Percentiles rank a stretch among this genome's conserved stretches.
Conservation (phyloP, 2,888 invertebrate species). For the Cristatella mucedo region DNA sequence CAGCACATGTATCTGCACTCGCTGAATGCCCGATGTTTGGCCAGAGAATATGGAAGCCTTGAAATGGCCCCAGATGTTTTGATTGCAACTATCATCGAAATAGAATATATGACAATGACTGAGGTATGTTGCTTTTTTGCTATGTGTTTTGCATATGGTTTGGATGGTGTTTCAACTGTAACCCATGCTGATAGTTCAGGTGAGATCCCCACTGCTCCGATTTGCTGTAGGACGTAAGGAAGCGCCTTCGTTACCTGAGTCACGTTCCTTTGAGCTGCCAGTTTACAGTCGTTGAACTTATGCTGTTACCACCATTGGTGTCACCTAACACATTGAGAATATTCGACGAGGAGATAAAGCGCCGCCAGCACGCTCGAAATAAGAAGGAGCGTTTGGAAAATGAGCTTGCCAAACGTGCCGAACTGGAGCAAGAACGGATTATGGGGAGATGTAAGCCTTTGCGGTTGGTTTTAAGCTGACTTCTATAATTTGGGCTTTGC, state of each 20-base stretch:
- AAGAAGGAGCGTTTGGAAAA: constrained; percentile 60
- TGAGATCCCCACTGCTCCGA: no score
- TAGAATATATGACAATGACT: constrained; percentile 67
- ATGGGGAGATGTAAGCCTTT: constrained; percentile 45
- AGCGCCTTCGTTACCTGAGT: constrained; percentile 56
- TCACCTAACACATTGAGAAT: constrained; percentile 50
- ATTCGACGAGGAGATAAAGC: constrained; percentile 61
- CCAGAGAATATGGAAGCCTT: constrained; percentile 65
- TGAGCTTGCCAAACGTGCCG: constrained; percentile 59
- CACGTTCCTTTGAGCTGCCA: constrained; percentile 79
- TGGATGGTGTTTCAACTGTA: no score
- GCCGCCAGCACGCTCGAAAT: constrained; percentile 52
- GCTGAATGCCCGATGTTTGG: constrained; percentile 72
- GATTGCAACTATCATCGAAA: constrained; percentile 64
- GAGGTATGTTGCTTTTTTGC: constrained; percentile 40
- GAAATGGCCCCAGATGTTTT: constrained; percentile 58
- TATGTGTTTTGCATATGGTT: not conserved
- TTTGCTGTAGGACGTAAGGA: constrained; percentile 48
- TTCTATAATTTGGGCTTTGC: no score
- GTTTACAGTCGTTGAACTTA: constrained; percentile 74
- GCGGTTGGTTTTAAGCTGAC: no score
- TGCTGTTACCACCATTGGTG: constrained; percentile 56
- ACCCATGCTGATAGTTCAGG: no score
- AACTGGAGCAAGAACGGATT: constrained; percentile 53
- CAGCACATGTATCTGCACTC: constrained; percentile 81